Base-by-base conservation (phyloP, 2,797 vertebrate genomes). In the Chelidonichthys spinosus region DNA sequence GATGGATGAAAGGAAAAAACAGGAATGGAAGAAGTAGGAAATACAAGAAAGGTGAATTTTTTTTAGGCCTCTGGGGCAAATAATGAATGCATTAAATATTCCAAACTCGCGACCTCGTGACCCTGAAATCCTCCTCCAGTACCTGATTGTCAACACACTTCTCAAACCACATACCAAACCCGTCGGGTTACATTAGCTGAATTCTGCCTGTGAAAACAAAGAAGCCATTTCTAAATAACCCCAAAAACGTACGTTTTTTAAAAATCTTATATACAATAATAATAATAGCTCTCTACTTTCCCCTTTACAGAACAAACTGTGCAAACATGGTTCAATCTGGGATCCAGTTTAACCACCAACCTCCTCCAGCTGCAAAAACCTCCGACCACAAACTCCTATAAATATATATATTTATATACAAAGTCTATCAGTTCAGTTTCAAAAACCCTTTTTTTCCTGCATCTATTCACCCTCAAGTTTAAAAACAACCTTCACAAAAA, bases 271-370 rank as follows among this genome's bases (percentile, higher is more conserved):
- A 25, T 7, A n/a, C 17, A 50, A 32, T 4, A 9, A 42, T 6
- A 50, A 32, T 4, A 9, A 42, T 6, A 69, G 13, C 11, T 52
- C 5, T 40, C 7, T 17, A 35, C 33, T 25, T n/a, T 15, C 0
- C 59, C 11, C 60, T 8, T 8, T 62, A 50, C 43, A 74, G 9
- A 64, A 7, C 25, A 43, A 15, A 9, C 17, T 43, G 39, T 60
- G 64, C 64, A 63, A 49, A 66, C 63, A 47, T 25, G 5, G 11
- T 14, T 13, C 52, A 63, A 50, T 14, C 55, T 42, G 6, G 18
- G 7, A 44, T n/a, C 17, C 42, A 18, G 9, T 42, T 35, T 15
- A 11, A 25, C 25, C 25, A 25, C 25, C 25, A 25, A 25, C 25
- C 25, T 25, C n/a, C 42, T 18, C 55, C 11, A 32, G 53, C 46